These are phyloP conservation scores for Pachydiplax longipennis DNA, from an alignment of 2,888 invertebrate species.

Conservation along the genomic window DNA sequence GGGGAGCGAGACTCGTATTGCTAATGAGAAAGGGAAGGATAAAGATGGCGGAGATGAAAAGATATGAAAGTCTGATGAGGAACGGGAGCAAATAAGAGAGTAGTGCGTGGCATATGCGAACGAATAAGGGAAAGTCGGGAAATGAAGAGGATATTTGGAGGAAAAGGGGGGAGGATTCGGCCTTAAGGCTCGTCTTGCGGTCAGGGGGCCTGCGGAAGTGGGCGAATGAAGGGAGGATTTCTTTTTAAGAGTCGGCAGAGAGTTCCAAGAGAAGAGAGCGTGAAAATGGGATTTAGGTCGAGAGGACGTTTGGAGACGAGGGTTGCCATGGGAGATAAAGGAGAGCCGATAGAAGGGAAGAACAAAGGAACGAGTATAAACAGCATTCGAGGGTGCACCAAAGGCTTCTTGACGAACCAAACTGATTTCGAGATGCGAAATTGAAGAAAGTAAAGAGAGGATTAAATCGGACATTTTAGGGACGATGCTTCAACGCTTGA, in stretches of 20 bases:
- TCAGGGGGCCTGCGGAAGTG: neutral
- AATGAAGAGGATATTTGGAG: neutral
- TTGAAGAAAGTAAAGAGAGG: too few species aligned
- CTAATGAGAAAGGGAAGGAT: neutral
- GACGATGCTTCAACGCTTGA: too few species aligned
- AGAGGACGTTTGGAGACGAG: conserved; percentile 13
- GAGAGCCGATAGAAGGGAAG: neutral
- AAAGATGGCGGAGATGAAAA: neutral
- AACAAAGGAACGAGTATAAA: neutral
- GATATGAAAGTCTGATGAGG: too few species aligned
- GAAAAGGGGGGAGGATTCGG: neutral
- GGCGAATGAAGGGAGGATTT: neutral
- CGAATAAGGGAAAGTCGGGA: too few species aligned
- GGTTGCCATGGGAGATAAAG: neutral
- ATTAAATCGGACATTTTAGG: too few species aligned
- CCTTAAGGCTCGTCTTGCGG: neutral
- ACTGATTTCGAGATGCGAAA: too few species aligned
- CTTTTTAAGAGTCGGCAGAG: neutral
- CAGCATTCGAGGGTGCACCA: neutral
- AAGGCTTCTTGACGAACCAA: too few species aligned
- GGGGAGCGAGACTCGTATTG: neutral
- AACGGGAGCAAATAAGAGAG: neutral
- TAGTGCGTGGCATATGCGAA: too few species aligned
- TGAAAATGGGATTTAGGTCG: conserved; percentile 24
- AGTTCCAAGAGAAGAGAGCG: neutral